Evolutionary conservation across 2,113 vertebrate species (phyloP), one percentile per base, ranked within the genome.

Genomic region (Cyanoliseus patagonus): DNA sequence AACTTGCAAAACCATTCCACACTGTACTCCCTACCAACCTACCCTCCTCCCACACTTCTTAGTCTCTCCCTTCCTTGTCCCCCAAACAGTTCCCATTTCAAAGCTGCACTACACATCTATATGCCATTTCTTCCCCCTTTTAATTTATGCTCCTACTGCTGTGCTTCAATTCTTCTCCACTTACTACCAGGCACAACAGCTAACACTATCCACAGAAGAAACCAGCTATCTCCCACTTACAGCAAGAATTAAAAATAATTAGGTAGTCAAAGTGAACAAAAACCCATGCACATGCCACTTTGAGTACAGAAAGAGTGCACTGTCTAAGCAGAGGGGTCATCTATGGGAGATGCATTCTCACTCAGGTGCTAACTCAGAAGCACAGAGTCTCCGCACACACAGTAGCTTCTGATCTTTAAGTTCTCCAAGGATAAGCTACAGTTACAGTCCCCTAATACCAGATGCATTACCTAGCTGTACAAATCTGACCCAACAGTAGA

Each of bases 221-320:
- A 75, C 20, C 31, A 63, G 20, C 42, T 67, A 31, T 28, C 55
- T 61, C 39, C 51, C 2, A 0, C 51, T 75, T 90, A 66, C 11
- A 53, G 22, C 25, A 27, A 70, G 39, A 64, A 80, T 70, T 84
- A 53, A 47, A 80, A 87, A 37, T 28, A 62, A 73, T 63, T 57
- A 64, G 11, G 28, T 37, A 64, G 15, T 46, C 37, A 69, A 69
- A 84, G 18, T 25, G 51, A 84, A 84, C 18, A 75, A 59, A 84
- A 84, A 35, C 37, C 55, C 59, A 51, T 13, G 5, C 25, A 33
- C 0, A 0, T 11, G 6, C 17, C 49, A 37, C 13, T 52, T 1
- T 4, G 57, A 47, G 57, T 13, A 68, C 47, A 69, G 61, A 79
- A 30, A 55, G 17, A 44, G 6, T 25, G 27, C 51, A 49, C 24